A percentile compares a stretch with the other conserved stretches of the same genome.
These are phyloP conservation scores for Eciton burchellii DNA, from an alignment of 1,140 invertebrate genomes.

Conservation along the genomic window DNA sequence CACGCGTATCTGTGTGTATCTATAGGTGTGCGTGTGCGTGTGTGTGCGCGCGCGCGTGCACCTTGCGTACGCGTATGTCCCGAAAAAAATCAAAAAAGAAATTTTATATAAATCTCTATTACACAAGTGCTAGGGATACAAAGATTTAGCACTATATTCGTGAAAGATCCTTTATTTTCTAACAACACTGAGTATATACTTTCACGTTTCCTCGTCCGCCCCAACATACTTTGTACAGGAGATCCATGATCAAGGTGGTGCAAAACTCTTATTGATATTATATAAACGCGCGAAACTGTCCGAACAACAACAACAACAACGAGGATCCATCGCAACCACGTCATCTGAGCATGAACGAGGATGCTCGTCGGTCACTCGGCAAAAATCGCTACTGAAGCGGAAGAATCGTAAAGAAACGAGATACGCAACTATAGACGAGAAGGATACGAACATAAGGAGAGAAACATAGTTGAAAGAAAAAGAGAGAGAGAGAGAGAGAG, in stretches of 20 bases:
- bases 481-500: neutral
- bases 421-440: neutral
- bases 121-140: conserved; percentile 26
- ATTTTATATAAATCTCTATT: neutral
- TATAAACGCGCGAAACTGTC: conserved; percentile 32
- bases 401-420: conserved; percentile 26
- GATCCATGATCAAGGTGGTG: conserved; percentile 55
- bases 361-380: conserved; percentile 39
- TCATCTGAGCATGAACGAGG: neutral
- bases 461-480: no score
- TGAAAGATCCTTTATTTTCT: conserved; percentile 47
- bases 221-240: conserved; percentile 54
- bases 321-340: neutral
- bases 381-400: conserved; percentile 40
- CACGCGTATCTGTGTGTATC: no score
- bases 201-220: conserved; percentile 53
- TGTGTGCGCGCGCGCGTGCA: no score
- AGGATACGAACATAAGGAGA: neutral
- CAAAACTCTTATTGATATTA: conserved; percentile 45
- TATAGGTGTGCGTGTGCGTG: no score
- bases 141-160: conserved; percentile 34
- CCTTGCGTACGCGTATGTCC: neutral
- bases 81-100: conserved; percentile 3
- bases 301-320: conserved; percentile 43
- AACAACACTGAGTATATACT: conserved; percentile 35